A percentile compares a stretch with the other conserved stretches of the same genome.
phyloP scores from a whole-genome alignment of 2,113 vertebrate species.

The Spilogale gracilis region DNA sequence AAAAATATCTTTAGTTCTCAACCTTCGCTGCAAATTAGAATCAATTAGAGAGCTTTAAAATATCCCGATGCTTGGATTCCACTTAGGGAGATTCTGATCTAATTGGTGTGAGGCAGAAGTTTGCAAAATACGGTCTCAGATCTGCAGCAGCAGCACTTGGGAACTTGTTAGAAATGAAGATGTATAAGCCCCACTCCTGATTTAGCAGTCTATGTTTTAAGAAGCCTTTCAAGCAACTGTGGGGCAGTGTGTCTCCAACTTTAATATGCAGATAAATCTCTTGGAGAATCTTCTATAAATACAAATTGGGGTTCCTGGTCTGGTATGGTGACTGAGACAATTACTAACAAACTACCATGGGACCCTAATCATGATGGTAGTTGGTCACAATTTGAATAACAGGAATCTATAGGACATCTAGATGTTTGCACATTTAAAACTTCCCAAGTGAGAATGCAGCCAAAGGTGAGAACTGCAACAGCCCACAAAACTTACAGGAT shows the following conservation, averaged over 20 bases:
- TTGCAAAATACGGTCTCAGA: constrained; percentile 38
- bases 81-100: constrained; percentile 44
- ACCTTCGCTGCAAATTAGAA: constrained; percentile 50
- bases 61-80: neutral
- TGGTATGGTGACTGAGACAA: neutral
- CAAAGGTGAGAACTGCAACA: neutral
- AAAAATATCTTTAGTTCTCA: constrained; percentile 32
- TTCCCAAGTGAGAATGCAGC: neutral
- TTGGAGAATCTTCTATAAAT: neutral
- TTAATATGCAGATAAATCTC: neutral
- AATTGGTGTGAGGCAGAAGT: constrained; percentile 37
- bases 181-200: neutral
- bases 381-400: neutral
- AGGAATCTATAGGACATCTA: neutral
- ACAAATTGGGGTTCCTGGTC: neutral
- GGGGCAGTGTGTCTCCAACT: constrained; percentile 3
- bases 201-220: constrained; percentile 6
- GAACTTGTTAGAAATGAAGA: constrained; percentile 49
- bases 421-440: constrained; percentile 20
- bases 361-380: neutral
- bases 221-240: neutral
- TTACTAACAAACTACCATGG: neutral
- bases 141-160: neutral
- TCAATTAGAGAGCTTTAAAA: constrained; percentile 51
- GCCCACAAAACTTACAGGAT: neutral